These are phyloP conservation scores for Rousettus leschenaultii DNA, from an alignment of 2,113 vertebrate species.

Conservation along the genomic window DNA sequence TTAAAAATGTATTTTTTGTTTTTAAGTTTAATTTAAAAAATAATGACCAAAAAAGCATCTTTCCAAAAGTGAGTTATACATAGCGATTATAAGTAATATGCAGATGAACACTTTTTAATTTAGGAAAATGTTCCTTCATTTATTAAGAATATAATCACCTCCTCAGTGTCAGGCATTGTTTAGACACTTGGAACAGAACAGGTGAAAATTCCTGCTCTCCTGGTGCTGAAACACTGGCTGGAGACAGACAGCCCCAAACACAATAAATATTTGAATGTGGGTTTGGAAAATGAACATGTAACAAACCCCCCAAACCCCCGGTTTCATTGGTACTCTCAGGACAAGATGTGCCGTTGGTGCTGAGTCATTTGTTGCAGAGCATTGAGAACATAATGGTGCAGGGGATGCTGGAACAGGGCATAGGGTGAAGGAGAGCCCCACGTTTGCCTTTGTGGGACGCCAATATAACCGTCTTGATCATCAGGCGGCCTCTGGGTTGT, in stretches of 20 bases:
- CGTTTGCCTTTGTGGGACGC: background rate
- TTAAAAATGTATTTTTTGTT: background rate
- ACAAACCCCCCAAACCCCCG: background rate
- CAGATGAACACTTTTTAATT: background rate
- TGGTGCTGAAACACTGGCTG: background rate
- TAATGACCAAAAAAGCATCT: background rate
- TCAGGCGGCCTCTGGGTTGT: background rate
- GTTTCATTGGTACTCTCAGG: background rate
- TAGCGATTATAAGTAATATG: background rate
- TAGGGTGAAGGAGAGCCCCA: background rate
- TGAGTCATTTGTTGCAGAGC: background rate
- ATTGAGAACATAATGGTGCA: background rate
- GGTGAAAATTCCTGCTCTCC: accelerated
- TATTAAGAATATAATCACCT: background rate
- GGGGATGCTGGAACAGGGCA: background rate
- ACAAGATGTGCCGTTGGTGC: background rate
- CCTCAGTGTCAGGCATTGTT: background rate
- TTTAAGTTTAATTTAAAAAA: background rate
- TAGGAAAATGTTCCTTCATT: background rate
- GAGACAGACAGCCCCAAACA: background rate
- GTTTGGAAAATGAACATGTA: background rate
- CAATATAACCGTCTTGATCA: accelerated
- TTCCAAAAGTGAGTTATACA: background rate
- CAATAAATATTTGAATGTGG: background rate
- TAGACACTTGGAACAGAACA: background rate